phyloP scores from a whole-genome alignment of 1,140 invertebrate species.

The Arion vulgaris region DNA sequence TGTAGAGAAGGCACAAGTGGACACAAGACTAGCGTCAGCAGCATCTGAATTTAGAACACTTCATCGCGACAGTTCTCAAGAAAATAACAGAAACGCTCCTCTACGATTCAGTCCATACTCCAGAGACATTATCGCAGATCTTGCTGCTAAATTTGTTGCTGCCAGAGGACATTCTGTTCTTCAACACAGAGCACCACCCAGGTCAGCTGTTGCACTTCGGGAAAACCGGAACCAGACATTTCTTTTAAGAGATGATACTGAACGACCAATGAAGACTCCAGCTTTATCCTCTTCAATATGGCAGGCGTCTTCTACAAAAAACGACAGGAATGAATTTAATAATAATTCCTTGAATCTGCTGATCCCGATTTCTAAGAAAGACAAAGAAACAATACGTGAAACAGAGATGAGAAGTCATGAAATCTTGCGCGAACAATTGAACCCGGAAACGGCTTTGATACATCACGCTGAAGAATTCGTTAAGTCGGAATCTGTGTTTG shows the following conservation, averaged over 20 bases:
- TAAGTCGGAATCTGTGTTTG: neutral
- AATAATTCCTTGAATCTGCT: neutral
- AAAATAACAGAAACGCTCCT: neutral
- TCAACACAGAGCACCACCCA: neutral
- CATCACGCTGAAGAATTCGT: neutral
- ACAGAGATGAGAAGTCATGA: neutral
- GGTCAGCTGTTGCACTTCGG: neutral
- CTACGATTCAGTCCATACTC: conserved; percentile 17
- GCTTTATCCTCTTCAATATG: neutral
- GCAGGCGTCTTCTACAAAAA: neutral
- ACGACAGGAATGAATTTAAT: neutral
- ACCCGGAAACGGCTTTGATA: conserved; percentile 13
- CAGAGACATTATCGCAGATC: conserved; percentile 18
- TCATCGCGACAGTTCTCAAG: neutral
- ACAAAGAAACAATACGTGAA: neutral
- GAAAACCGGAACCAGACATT: neutral
- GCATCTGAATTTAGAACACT: neutral
- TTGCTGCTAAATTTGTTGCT: conserved; percentile 18
- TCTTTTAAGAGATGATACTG: neutral
- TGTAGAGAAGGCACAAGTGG: neutral
- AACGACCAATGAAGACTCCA: neutral
- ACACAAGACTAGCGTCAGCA: neutral
- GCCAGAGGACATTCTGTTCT: neutral
- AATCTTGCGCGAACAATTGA: neutral
- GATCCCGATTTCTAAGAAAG: neutral